These are phyloP conservation scores for Philopedon plagiatum DNA, from an alignment of 2,888 invertebrate species.

Conservation along the genomic window DNA sequence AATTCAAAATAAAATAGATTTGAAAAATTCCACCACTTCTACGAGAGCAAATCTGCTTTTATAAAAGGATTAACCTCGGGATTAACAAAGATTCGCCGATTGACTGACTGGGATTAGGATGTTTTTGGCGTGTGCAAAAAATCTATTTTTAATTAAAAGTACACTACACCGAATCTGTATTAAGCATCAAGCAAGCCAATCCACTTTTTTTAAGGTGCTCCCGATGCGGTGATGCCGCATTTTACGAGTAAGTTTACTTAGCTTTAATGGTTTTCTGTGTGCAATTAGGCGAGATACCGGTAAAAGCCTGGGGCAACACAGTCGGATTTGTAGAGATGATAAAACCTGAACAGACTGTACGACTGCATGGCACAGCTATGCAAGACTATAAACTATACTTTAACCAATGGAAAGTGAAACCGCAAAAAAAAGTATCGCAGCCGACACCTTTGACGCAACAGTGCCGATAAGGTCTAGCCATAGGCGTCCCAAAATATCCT, in stretches of 20 bases:
- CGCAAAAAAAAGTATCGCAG: too few species aligned
- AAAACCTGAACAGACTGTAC: too few species aligned
- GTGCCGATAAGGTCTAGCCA: too few species aligned
- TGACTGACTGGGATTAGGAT: slow-evolving; percentile 6
- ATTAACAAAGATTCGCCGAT: neutral
- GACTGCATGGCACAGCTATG: too few species aligned
- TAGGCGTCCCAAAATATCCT: too few species aligned
- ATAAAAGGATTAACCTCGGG: slow-evolving; percentile 13
- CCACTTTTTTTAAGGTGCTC: slow-evolving; percentile 12
- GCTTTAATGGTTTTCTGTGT: slow-evolving; percentile 30
- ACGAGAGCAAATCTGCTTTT: slow-evolving; percentile 4
- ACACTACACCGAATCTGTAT: slow-evolving; percentile 4
- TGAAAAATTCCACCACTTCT: neutral
- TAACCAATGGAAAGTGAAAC: too few species aligned
- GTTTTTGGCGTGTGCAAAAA: slow-evolving; percentile 35
- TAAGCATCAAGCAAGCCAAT: slow-evolving; percentile 23
- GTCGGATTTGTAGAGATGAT: slow-evolving; percentile 4
- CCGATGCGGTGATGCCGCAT: slow-evolving; percentile 17
- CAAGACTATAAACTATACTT: too few species aligned
- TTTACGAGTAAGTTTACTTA: slow-evolving; percentile 38
- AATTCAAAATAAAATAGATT: neutral
- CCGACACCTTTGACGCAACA: too few species aligned
- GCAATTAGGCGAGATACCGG: slow-evolving; percentile 18
- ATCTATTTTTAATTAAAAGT: slow-evolving; percentile 35
- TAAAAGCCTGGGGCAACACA: slow-evolving; percentile 26